Conservation (phyloP, 2,888 invertebrate species). For the Fragum sueziense region DNA sequence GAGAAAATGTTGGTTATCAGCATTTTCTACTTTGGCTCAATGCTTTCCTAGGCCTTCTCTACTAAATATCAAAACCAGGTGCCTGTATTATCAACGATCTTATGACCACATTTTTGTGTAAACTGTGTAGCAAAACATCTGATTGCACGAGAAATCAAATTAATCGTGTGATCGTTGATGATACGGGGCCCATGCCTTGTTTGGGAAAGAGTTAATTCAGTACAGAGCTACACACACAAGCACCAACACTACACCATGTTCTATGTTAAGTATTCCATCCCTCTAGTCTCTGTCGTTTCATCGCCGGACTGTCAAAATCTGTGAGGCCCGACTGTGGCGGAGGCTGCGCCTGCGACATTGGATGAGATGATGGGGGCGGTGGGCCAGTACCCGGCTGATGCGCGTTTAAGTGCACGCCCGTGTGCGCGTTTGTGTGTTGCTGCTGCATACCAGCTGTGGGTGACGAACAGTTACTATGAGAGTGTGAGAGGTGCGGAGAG, state of each 20-base stretch:
- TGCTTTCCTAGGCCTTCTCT: no score
- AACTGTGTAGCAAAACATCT: no score
- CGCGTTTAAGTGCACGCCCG: slow-evolving; percentile 56
- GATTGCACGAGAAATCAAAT: no score
- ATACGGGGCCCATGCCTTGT: no score
- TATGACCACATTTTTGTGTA: no score
- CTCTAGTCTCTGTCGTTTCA: slow-evolving; percentile 95
- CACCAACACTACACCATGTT: neutral
- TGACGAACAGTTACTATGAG: slow-evolving; percentile 84
- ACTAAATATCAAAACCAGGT: no score
- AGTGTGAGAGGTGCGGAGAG: slow-evolving; percentile 70
- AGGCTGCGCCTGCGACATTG: slow-evolving; percentile 59
- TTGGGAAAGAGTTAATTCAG: no score
- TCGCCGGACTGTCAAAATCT: slow-evolving; percentile 82
- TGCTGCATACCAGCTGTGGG: slow-evolving; percentile 71
- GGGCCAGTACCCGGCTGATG: slow-evolving; percentile 32
- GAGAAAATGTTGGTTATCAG: no score
- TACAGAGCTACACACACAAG: neutral
- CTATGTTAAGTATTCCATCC: slow-evolving; percentile 87
- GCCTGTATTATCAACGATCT: no score
- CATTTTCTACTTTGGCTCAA: no score
- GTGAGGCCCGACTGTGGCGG: slow-evolving; percentile 47
- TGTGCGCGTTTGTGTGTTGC: slow-evolving; percentile 55
- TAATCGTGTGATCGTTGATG: no score
- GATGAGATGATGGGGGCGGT: slow-evolving; percentile 20